Evolutionary conservation across 2,797 vertebrate genomes (phyloP).

Genomic region (Erethizon dorsatum): DNA sequence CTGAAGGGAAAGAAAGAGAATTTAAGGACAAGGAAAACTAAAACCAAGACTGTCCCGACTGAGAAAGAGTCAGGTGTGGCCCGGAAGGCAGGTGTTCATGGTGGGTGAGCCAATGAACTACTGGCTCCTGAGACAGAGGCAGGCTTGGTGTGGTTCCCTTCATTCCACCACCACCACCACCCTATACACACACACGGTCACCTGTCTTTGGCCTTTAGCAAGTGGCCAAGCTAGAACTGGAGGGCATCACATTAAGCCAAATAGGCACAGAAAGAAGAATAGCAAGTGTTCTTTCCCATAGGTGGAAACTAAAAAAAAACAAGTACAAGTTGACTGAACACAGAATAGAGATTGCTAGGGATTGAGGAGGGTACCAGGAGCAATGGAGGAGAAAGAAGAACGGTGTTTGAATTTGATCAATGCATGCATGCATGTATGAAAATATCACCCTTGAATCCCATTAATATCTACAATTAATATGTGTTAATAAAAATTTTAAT

Average conservation of each 20-base stretch:
- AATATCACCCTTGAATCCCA: background rate
- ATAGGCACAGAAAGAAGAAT: background rate
- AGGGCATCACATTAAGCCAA: background rate
- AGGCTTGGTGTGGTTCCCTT: background rate
- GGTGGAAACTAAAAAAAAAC: background rate
- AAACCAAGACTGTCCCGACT: background rate
- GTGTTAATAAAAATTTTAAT: background rate
- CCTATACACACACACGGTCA: background rate
- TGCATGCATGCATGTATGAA: background rate
- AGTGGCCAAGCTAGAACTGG: background rate
- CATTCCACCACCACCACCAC: background rate
- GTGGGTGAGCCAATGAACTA: background rate
- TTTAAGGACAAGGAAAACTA: background rate
- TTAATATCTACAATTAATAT: background rate
- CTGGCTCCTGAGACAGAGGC: background rate
- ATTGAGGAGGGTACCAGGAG: background rate
- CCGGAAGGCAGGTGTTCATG: background rate
- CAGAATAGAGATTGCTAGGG: background rate
- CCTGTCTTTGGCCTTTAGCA: background rate
- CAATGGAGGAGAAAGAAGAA: background rate
- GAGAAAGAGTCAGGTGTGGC: background rate
- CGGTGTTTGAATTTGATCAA: background rate
- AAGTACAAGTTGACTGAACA: background rate
- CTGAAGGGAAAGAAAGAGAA: background rate
- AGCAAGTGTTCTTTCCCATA: background rate